Conservation (phyloP, 2,888 invertebrate genomes). For the Eristalis arbustorum region DNA sequence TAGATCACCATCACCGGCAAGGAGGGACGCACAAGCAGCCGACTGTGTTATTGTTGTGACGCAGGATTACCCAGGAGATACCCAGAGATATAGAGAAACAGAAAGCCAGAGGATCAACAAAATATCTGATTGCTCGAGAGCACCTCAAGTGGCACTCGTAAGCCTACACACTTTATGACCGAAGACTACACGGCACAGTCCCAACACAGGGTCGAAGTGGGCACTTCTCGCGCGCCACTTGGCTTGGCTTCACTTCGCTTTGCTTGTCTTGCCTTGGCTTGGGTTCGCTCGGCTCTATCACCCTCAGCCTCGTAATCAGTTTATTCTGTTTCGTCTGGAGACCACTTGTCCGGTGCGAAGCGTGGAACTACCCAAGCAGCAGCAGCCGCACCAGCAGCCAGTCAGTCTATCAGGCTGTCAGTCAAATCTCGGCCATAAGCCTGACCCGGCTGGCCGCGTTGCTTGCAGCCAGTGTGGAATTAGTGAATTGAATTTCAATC, state of each 20-base stretch:
- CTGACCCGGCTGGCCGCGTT: background rate
- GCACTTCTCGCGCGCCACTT: constrained; percentile 61
- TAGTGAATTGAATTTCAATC: constrained; percentile 67
- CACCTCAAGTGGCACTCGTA: constrained; percentile 56
- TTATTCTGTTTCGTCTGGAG: constrained; percentile 46
- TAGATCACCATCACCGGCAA: constrained; percentile 36
- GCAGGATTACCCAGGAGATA: constrained; percentile 67
- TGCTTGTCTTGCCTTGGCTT: background rate
- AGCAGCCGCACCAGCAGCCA: constrained; percentile 54
- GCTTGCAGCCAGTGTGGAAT: constrained; percentile 26
- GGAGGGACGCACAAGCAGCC: background rate
- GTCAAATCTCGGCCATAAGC: constrained; percentile 13
- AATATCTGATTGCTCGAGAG: constrained; percentile 69
- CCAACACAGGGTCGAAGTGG: constrained; percentile 64
- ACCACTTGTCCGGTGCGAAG: constrained; percentile 35
- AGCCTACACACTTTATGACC: constrained; percentile 69
- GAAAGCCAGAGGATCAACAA: constrained; percentile 58
- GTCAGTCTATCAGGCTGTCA: constrained; percentile 61
- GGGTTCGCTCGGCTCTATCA: background rate
- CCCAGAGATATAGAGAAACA: constrained; percentile 27
- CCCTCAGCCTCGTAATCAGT: constrained; percentile 40
- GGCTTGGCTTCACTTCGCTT: constrained; percentile 17
- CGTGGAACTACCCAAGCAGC: constrained; percentile 25
- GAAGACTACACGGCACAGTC: constrained; percentile 65
- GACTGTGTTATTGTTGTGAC: constrained; percentile 60